Percentiles rank a stretch among this genome's conserved stretches.
Conservation (phyloP, 2,888 invertebrate species). For the Perdita meconis region DNA sequence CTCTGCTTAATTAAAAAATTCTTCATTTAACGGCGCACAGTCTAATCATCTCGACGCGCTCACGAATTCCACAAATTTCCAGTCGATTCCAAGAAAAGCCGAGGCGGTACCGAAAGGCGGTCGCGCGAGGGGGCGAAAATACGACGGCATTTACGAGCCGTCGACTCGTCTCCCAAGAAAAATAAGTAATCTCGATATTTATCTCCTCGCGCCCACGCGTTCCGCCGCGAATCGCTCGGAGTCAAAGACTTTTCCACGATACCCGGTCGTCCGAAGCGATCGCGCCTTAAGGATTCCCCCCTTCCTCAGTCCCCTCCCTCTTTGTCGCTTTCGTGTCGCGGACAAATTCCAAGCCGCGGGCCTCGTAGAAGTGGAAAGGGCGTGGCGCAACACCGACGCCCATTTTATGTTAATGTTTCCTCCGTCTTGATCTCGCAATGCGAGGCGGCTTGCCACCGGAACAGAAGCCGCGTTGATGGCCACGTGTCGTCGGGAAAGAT, state of each 20-base stretch:
- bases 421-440: constrained; percentile 44
- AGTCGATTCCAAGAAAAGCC: constrained; percentile 51
- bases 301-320: constrained; percentile 9
- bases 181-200: constrained; percentile 78
- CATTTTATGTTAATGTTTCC: constrained; percentile 81
- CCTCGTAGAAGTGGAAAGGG: constrained; percentile 59
- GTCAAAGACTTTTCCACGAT: constrained; percentile 61
- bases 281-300: constrained; percentile 34
- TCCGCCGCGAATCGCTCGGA: constrained; percentile 28
- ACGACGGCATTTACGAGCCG: constrained; percentile 74
- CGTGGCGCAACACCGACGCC: constrained; percentile 79
- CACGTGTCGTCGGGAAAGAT: constrained; percentile 61
- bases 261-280: constrained; percentile 44
- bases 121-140: constrained; percentile 61
- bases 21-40: background rate
- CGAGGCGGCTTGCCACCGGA: constrained; percentile 45
- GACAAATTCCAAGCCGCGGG: constrained; percentile 74
- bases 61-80: constrained; percentile 44
- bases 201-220: constrained; percentile 74
- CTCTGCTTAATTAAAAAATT: background rate
- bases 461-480: constrained; percentile 66
- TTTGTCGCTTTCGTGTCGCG: constrained; percentile 63
- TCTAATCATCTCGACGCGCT: constrained; percentile 24
- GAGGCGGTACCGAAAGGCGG: constrained; percentile 41
- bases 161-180: constrained; percentile 65